phyloP scores from a whole-genome alignment of 2,888 invertebrate genomes.

The Pelosia muscerda region DNA sequence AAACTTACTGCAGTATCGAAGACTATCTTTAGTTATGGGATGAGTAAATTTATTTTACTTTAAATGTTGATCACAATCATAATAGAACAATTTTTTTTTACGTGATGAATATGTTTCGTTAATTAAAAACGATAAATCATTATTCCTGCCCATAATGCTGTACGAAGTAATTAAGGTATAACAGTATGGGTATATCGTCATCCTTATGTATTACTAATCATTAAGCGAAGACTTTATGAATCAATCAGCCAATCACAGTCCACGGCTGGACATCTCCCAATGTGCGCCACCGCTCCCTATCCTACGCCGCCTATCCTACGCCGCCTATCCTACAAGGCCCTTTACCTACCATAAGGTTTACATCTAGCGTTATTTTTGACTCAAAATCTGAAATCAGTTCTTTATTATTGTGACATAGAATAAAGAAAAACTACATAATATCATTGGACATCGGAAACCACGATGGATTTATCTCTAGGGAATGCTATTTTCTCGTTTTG shows the following conservation, averaged over 20 bases:
- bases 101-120: too few relatives aligned
- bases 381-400: neutral
- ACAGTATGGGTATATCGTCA: too few relatives aligned
- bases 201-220: too few relatives aligned
- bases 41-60: slow-evolving; percentile 37
- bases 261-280: too few relatives aligned
- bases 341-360: neutral
- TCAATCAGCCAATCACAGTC: too few relatives aligned
- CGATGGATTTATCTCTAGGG: slow-evolving; percentile 1
- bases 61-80: slow-evolving; percentile 28
- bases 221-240: too few relatives aligned
- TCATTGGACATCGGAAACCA: slow-evolving; percentile 10
- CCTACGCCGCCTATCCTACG: too few relatives aligned
- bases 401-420: neutral
- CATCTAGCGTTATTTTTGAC: neutral
- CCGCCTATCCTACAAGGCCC: too few relatives aligned
- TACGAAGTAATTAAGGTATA: too few relatives aligned
- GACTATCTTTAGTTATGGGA: slow-evolving; percentile 31
- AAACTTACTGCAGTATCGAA: slow-evolving; percentile 52
- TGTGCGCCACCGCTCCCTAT: too few relatives aligned
- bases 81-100: neutral
- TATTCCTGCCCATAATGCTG: too few relatives aligned
- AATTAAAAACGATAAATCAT: too few relatives aligned
- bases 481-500: slow-evolving; percentile 5
- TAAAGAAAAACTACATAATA: neutral